These are phyloP conservation scores for Lasiurus cinereus DNA, from an alignment of 2,113 vertebrate species.

Conservation along the genomic window DNA sequence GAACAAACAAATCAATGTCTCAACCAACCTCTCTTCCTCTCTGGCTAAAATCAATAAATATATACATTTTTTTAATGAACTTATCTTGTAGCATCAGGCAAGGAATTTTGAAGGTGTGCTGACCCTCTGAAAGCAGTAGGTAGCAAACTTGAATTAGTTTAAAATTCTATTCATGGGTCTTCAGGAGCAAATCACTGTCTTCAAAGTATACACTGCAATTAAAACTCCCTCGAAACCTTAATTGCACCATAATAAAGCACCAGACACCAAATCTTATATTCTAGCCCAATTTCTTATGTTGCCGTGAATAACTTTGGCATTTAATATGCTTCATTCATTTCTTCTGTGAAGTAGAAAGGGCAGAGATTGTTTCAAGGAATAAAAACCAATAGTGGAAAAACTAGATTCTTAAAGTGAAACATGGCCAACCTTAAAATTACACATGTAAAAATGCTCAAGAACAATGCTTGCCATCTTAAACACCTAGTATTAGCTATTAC, in stretches of 20 bases:
- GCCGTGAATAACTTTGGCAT: constrained; percentile 13
- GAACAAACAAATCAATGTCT: not conserved
- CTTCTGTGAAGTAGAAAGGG: constrained; percentile 21
- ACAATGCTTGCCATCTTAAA: constrained; percentile 46
- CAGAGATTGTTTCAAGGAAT: constrained; percentile 63
- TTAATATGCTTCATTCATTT: constrained; percentile 36
- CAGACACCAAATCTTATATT: constrained; percentile 43
- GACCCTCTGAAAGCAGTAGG: constrained; percentile 10
- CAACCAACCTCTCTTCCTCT: not conserved
- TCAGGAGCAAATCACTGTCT: constrained; percentile 47
- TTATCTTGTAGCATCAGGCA: not conserved
- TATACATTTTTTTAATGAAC: not conserved
- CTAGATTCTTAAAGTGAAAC: constrained; percentile 56
- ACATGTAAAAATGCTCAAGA: constrained; percentile 10
- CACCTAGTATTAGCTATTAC: not conserved
- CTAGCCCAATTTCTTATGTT: constrained; percentile 17
- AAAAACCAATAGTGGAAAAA: constrained; percentile 30
- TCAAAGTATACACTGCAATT: constrained; percentile 33
- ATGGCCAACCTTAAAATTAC: constrained; percentile 54
- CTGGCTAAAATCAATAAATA: not conserved
- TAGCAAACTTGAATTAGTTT: constrained; percentile 46
- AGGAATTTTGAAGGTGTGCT: not conserved
- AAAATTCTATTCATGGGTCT: constrained; percentile 33
- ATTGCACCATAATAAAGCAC: not conserved
- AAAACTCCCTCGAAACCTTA: constrained; percentile 27